Conservation (phyloP, 2,113 vertebrate genomes). For the Brienomyrus brachyistius region DNA sequence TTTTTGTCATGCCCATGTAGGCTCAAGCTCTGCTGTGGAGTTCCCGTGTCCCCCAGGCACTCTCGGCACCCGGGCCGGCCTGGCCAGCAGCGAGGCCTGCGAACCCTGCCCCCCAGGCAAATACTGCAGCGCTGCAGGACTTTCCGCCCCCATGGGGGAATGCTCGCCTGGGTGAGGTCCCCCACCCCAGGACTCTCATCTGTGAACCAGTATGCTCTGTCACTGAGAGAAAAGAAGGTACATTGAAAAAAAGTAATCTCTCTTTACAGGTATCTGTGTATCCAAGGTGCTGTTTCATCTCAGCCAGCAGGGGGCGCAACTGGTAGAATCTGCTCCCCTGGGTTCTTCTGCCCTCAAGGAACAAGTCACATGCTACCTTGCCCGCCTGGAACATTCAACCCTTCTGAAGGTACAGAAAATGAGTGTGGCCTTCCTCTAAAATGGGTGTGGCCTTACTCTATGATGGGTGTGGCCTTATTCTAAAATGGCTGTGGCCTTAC, state of each 20-base stretch:
- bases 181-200: not conserved
- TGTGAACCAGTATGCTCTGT: not conserved
- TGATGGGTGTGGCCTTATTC: not conserved
- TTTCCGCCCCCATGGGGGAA: slow-evolving; percentile 53
- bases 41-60: slow-evolving; percentile 65
- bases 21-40: slow-evolving; percentile 51
- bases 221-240: not conserved
- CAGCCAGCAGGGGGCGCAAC: slow-evolving; percentile 50
- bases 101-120: slow-evolving; percentile 70
- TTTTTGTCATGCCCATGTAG: slow-evolving; percentile 34
- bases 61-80: slow-evolving; percentile 56
- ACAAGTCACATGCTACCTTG: slow-evolving; percentile 63
- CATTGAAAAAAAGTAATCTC: not conserved
- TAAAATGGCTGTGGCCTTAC: not conserved
- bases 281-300: slow-evolving; percentile 50
- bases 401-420: slow-evolving; percentile 47
- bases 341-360: slow-evolving; percentile 67
- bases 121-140: slow-evolving; percentile 67
- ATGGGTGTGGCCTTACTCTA: not conserved
- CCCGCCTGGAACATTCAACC: slow-evolving; percentile 65
- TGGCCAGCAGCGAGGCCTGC: slow-evolving; percentile 57
- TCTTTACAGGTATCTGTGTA: slow-evolving; percentile 56
- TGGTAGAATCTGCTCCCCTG: slow-evolving; percentile 65
- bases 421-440: not conserved
- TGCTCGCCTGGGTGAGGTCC: slow-evolving; percentile 66